Evolutionary conservation across 2,888 invertebrate species (phyloP), one percentile per base, ranked within the genome.

Genomic region (Cantharis rustica): DNA sequence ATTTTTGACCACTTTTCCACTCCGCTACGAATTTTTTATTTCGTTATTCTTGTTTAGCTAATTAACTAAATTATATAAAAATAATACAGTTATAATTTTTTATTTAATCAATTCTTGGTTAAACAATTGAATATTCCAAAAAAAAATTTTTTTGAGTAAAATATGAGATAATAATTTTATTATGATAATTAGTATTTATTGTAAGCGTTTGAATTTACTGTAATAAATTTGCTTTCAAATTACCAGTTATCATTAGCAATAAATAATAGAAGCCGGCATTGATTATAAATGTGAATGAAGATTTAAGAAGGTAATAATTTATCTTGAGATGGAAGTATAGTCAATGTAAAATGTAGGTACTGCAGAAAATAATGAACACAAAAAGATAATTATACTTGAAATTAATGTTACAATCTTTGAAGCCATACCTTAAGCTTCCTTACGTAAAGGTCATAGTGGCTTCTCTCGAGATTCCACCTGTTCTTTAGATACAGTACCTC

Each of bases 381-480:
- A 47, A 47, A 47, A 47, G 47, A 47, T 47, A 47, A 47, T 47
- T 47, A 47, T 9, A 47, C 47, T 47, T 47, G 47, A 47, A 47
- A 47, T 47, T 47, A 47, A 47, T 47, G 47, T n/a, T 47, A 47
- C 47, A 47, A 47, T 47, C 47, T 47, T 47, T 47, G 5, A 47
- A 31, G 31, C 4, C 13, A 13, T 31, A 31, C 31, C 31, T 31
- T 31, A 31, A 47, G 47, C 47, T 47, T 47, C 47, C n/a, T n/a
- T 47, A n/a, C 47, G n/a, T 47, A 47, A 47, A 20, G 64, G 64
- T 66, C 23, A 66, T 23, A 66, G 20, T 20, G 17, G 64, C 64
- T 23, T 20, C 64, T 66, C 64, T 66, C 20, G 16, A 66, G 64
- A 66, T 66, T 66, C 64, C 64, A 66, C 64, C 64, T 66, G 64